Evolutionary conservation across 2,797 vertebrate species (phyloP).

Genomic region (Borostomias antarcticus): DNA sequence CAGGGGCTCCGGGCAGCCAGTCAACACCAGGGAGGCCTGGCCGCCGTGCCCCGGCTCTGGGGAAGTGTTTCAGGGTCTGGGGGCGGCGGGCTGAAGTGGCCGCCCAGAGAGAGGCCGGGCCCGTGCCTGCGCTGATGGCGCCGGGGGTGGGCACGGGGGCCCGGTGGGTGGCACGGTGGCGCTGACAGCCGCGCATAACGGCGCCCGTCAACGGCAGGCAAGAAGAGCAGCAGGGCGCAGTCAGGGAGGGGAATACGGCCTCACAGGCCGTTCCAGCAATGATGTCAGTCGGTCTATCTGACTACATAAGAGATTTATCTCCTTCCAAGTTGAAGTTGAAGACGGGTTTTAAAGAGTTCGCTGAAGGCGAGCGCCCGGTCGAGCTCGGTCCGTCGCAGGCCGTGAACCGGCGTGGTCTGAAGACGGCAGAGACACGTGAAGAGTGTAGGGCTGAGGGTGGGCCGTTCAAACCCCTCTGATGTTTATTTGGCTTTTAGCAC

Average conservation of each 20-base stretch:
- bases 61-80: slow-evolving; percentile 78
- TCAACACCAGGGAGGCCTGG: slow-evolving; percentile 80
- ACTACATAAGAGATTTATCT: no score
- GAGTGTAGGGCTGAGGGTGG: slow-evolving; percentile 54
- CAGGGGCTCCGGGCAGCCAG: slow-evolving; percentile 77
- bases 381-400: background rate
- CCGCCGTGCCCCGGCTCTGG: slow-evolving; percentile 74
- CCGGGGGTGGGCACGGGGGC: slow-evolving; percentile 30
- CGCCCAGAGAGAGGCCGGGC: slow-evolving; percentile 75
- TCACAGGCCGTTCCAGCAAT: no score
- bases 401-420: slow-evolving; percentile 26
- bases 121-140: slow-evolving; percentile 60
- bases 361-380: no score
- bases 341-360: no score
- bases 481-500: slow-evolving; percentile 71
- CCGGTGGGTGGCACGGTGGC: slow-evolving; percentile 65
- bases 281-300: no score
- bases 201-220: slow-evolving; percentile 48
- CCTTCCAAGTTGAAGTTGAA: no score
- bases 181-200: slow-evolving; percentile 64
- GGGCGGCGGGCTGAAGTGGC: slow-evolving; percentile 78
- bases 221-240: slow-evolving; percentile 19
- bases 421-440: slow-evolving; percentile 56
- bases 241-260: slow-evolving; percentile 6
- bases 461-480: slow-evolving; percentile 58